Evolutionary conservation across 2,888 invertebrate genomes (phyloP).

Genomic region (Cataglyphis livida): DNA sequence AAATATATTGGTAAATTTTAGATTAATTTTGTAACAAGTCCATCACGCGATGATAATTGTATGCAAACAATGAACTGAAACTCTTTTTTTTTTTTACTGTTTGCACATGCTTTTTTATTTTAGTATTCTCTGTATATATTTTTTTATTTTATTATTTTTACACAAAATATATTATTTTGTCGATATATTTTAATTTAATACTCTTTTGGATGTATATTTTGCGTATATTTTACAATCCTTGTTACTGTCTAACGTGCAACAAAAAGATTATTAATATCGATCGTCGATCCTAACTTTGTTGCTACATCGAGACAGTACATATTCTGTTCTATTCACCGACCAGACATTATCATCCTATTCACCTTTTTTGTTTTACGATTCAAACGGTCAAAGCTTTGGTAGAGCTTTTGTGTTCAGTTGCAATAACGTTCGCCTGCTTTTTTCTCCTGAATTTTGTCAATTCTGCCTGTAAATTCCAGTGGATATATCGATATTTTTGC

Average conservation of each 20-base stretch:
- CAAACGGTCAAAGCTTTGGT: conserved; percentile 39
- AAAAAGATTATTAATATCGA: conserved; percentile 16
- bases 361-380: conserved; percentile 55
- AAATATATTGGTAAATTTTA: background rate
- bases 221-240: background rate
- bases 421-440: conserved; percentile 19
- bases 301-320: conserved; percentile 14
- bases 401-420: conserved; percentile 44
- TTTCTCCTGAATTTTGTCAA: conserved; percentile 18
- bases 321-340: conserved; percentile 25
- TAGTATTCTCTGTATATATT: background rate
- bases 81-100: background rate
- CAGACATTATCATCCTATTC: conserved; percentile 47
- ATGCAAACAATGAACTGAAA: background rate
- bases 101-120: background rate
- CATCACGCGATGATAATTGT: background rate
- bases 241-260: background rate
- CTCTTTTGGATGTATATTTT: background rate
- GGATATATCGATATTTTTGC: conserved; percentile 26
- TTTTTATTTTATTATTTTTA: background rate
- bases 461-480: background rate
- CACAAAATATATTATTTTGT: background rate
- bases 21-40: background rate
- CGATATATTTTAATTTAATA: background rate
- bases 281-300: conserved; percentile 35